Base-by-base conservation (phyloP, 2,888 invertebrate species). In the Idaea aversata region DNA sequence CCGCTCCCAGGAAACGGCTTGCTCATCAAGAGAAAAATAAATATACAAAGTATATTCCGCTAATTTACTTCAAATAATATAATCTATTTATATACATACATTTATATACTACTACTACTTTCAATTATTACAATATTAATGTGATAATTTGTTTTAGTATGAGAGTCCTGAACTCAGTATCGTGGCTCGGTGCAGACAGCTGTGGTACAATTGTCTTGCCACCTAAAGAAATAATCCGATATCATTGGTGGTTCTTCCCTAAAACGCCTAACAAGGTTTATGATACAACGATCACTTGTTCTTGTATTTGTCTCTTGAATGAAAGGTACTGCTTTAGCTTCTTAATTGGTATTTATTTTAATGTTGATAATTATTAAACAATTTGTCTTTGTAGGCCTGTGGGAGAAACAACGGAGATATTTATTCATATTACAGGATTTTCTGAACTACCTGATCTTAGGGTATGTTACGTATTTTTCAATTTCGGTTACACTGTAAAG, bases 171-270 rank as follows among this genome's bases (percentile, higher is more conserved):
- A 87, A 80, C 70, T 82, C 72, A 61, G 88, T 81, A 0, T 58
- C 82, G 0, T 93, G 93, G 93, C 80, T 93, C 58, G 93, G 92
- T 0, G 91, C 86, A 3, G 93, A 93, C 67, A 75, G 81, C 59
- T 71, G 77, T 58, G 93, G 93, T 0, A 74, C 80, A 5, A 77
- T 92, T 59, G 80, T 91, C 4, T 67, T 93, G 13, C 85, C 88
- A 0, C 91, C 93, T 0, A 90, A 87, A 70, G 87, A 91, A 71
- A 87, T 93, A 61, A 71, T 88, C 0, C 82, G 83, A 15, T 92
- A 84, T 63, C 87, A 85, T 58, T 93, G 89, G 89, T 93, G 93
- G 92, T 93, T 92, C 76, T 92, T 90, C 67, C 93, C 93, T 1
- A 88, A 81, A 70, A 72, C 70, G 1, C 77, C 81, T 5, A 74